phyloP scores from a whole-genome alignment of 1,140 invertebrate species.

The Bombus confusus region DNA sequence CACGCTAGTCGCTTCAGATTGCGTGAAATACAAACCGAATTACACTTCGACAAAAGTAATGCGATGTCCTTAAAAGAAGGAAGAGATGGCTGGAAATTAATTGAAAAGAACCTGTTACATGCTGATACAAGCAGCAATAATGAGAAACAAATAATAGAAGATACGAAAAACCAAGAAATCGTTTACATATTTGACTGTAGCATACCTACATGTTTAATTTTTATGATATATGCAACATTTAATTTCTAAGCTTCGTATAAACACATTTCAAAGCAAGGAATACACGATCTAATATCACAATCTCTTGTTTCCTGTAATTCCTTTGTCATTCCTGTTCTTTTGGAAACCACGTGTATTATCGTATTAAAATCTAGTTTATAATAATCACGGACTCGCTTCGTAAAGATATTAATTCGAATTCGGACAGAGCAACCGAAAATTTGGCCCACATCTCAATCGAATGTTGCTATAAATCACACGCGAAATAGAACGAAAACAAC shows the following conservation, averaged over 20 bases:
- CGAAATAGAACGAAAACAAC: too few species aligned
- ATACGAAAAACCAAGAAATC: not conserved
- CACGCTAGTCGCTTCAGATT: not conserved
- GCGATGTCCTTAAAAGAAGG: not conserved
- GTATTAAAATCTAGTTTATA: not conserved
- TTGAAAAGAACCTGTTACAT: not conserved
- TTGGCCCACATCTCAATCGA: not conserved
- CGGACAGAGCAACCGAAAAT: not conserved
- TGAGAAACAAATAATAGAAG: not conserved
- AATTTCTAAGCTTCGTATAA: not conserved
- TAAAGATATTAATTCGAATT: not conserved
- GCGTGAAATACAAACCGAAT: slow-evolving; percentile 15
- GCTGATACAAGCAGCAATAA: not conserved
- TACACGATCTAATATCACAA: too few species aligned
- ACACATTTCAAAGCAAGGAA: not conserved
- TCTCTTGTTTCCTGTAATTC: too few species aligned
- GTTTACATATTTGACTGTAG: not conserved
- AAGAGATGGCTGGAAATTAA: slow-evolving; percentile 8
- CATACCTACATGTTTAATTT: not conserved
- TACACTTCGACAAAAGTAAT: slow-evolving; percentile 3
- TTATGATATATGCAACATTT: not conserved
- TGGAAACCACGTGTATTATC: too few species aligned
- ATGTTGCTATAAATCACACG: not conserved
- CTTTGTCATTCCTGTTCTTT: too few species aligned
- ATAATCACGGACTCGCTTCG: not conserved